Base-by-base conservation (phyloP, 2,113 vertebrate species). In the Ciconia maguari region DNA sequence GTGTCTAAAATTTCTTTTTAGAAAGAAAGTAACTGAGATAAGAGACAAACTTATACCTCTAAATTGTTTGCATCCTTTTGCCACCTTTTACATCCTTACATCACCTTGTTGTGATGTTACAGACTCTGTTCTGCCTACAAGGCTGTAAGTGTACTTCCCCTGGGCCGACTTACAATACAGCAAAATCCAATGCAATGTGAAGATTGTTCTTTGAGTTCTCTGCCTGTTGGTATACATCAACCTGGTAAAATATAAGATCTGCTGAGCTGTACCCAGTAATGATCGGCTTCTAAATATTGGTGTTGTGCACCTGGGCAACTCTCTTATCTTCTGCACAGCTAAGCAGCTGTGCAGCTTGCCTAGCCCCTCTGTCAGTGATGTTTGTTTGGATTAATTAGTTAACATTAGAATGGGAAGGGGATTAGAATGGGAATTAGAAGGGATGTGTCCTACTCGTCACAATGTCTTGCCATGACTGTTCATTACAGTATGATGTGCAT, bases 401-500 rank as follows among this genome's bases (percentile, higher is more conserved):
- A n/a, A 49, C 13, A 6, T 41, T 26, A 60, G 36, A 44, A 38
- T 38, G 38, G 38, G 38, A 38, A 38, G 38, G 38, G 38, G 38
- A 38, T 38, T 38, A 38, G 38, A 38, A 38, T 38, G 38, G 38
- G 38, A 38, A 9, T 38, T 38, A 38, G 38, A 91, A 91, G 38
- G 49, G 52, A 36, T 10, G 20, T 27, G 52, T 52, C 41, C 21
- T 83, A 7, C 24, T 62, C 61, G 25, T 27, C 13, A 52, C 5
- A 1, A 25, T 22, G 11, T 46, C 57, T 75, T 55, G 16, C 32
- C 18, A 5, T 76, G 68, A 66, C 72, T 90, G 16, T 48, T 87
- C 30, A 9, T 32, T 38, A 21, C 0, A 1, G 16, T 36, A 41
- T 27, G 21, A 61, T 15, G 12, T 2, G 12, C 7, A 5, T 1